Conservation (phyloP, 2,797 vertebrate species). For the Hippocampus kuda region DNA sequence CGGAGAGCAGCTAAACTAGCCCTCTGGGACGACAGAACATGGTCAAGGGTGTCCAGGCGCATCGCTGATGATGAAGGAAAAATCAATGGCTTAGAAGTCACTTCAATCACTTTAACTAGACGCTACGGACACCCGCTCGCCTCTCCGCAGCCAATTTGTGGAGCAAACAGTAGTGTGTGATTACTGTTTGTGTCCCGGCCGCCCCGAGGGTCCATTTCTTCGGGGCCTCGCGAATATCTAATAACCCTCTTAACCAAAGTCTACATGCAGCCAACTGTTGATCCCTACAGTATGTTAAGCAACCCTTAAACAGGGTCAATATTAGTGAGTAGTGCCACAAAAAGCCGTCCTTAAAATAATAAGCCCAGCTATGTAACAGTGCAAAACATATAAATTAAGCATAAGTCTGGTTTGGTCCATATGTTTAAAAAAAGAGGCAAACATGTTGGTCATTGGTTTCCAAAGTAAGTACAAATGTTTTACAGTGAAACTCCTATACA, state of each 20-base stretch:
- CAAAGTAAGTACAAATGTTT: too few relatives aligned
- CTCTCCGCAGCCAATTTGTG: constrained; percentile 72
- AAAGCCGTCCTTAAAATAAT: neutral
- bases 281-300: constrained; percentile 30
- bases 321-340: neutral
- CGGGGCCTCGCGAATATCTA: constrained; percentile 48
- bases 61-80: constrained; percentile 50
- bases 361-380: neutral
- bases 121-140: constrained; percentile 38
- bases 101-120: constrained; percentile 75
- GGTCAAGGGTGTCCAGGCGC: constrained; percentile 43
- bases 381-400: too few relatives aligned
- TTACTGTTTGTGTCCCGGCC: constrained; percentile 38
- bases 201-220: constrained; percentile 44
- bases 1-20: constrained; percentile 27
- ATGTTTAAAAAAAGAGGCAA: too few relatives aligned
- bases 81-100: constrained; percentile 66
- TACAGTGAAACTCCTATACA: too few relatives aligned
- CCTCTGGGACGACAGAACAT: constrained; percentile 32
- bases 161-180: constrained; percentile 63
- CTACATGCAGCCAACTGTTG: constrained; percentile 24
- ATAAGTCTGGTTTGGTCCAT: too few relatives aligned
- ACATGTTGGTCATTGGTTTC: too few relatives aligned
- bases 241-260: constrained; percentile 46
- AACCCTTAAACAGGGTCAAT: neutral